Conservation (phyloP, 1,140 invertebrate species). For the Babylonia areolata region DNA sequence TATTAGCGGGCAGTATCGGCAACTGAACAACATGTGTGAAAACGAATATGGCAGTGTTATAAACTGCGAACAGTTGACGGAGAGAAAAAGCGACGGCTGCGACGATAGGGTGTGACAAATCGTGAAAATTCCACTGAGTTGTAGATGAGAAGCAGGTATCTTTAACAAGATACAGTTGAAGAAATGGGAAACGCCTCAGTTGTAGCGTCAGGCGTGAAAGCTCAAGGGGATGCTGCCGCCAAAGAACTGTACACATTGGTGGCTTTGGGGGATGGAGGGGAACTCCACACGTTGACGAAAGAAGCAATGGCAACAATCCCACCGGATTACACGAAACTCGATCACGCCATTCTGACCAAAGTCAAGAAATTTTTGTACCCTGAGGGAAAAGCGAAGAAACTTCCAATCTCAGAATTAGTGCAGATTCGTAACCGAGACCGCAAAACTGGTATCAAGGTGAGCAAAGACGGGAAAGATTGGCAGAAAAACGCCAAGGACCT, state of each 20-base stretch:
- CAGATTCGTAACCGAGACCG: conserved; percentile 85
- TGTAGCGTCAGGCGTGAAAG: conserved; percentile 68
- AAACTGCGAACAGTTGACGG: background rate
- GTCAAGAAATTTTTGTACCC: conserved; percentile 96
- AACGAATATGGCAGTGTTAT: background rate
- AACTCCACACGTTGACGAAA: conserved; percentile 95
- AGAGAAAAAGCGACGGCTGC: too few species aligned
- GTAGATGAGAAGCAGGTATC: too few species aligned
- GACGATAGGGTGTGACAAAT: too few species aligned
- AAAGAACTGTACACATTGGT: conserved; percentile 72
- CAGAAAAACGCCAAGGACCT: conserved; percentile 61
- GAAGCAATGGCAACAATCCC: conserved; percentile 79
- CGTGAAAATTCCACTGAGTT: too few species aligned
- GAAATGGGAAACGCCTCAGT: conserved; percentile 69
- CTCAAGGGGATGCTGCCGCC: conserved; percentile 62
- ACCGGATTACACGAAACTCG: conserved; percentile 77
- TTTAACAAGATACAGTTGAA: background rate
- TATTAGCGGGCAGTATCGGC: background rate
- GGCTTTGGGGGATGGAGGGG: conserved; percentile 84
- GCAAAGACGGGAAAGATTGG: conserved; percentile 60
- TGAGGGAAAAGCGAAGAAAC: conserved; percentile 90
- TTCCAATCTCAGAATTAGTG: conserved; percentile 91
- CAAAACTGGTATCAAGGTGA: conserved; percentile 55
- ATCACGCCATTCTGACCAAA: conserved; percentile 82
- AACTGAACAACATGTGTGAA: background rate